These are phyloP conservation scores for Bombus balteatus DNA, from an alignment of 1,140 invertebrate genomes.

Conservation along the genomic window DNA sequence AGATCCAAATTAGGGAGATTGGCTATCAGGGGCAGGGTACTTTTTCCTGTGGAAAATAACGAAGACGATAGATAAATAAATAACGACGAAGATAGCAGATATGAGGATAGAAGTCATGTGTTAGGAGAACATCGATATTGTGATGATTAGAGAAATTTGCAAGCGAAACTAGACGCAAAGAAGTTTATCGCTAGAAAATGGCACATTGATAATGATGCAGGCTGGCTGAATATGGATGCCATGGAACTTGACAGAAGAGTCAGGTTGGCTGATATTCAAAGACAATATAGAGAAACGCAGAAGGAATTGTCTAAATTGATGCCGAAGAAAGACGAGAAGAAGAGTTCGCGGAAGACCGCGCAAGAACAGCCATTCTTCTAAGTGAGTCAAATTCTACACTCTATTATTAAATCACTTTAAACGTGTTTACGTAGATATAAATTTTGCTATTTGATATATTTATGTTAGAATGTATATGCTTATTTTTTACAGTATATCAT, in stretches of 20 bases:
- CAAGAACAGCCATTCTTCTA: constrained; percentile 78
- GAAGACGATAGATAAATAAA: neutral
- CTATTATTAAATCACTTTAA: neutral
- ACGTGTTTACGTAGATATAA: no score
- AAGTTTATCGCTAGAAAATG: constrained; percentile 78
- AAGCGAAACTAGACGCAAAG: constrained; percentile 80
- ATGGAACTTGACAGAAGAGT: constrained; percentile 91
- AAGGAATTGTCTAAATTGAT: constrained; percentile 89
- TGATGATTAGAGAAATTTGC: constrained; percentile 79
- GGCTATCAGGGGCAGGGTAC: constrained; percentile 62
- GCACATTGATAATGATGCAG: constrained; percentile 74
- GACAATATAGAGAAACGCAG: constrained; percentile 92
- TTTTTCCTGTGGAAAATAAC: constrained; percentile 64
- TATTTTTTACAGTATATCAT: no score
- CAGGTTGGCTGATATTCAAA: constrained; percentile 90
- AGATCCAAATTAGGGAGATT: constrained; percentile 57
- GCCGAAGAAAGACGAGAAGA: constrained; percentile 82
- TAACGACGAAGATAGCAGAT: neutral
- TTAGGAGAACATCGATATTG: constrained; percentile 32
- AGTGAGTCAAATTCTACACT: constrained; percentile 62
- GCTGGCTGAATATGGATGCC: constrained; percentile 87
- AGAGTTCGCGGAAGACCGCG: constrained; percentile 67
- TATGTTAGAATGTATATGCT: no score
- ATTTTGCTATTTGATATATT: no score
- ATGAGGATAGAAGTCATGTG: neutral